Conservation (phyloP, 2,888 invertebrate genomes). For the Pachydiplax longipennis region DNA sequence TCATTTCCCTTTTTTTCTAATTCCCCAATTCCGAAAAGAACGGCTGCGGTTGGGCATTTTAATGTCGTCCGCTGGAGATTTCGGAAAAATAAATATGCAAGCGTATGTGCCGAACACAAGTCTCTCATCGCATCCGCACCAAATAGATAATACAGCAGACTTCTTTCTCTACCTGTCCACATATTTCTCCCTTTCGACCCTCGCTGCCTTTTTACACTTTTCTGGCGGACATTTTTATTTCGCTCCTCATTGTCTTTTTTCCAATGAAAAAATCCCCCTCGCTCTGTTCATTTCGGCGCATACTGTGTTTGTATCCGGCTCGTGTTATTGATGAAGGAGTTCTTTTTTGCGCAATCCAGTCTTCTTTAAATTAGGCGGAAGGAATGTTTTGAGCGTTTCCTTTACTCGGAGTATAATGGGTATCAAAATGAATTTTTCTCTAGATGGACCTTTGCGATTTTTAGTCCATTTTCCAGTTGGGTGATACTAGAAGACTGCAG, state of each 20-base stretch:
- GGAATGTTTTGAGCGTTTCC: neutral
- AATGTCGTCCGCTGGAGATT: no score
- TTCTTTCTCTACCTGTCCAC: slow-evolving; percentile 28
- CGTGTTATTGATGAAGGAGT: slow-evolving; percentile 23
- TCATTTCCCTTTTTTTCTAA: no score
- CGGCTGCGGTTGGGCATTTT: no score
- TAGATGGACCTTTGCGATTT: no score
- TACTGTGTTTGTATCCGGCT: slow-evolving; percentile 13
- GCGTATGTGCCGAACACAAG: neutral
- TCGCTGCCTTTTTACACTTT: neutral
- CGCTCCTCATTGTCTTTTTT: neutral
- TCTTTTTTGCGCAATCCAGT: neutral
- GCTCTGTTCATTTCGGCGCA: slow-evolving; percentile 29
- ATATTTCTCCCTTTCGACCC: neutral
- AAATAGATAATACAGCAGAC: neutral
- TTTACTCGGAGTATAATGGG: neutral
- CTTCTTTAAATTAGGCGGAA: neutral
- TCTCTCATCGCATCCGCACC: neutral
- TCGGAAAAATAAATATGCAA: no score
- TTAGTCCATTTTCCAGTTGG: no score
- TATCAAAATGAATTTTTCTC: no score
- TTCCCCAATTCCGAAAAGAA: no score
- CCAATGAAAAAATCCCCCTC: neutral
- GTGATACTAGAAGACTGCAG: no score
- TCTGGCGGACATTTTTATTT: neutral